Base-by-base conservation (phyloP, 2,888 invertebrate genomes). In the Scaptomyza parva region DNA sequence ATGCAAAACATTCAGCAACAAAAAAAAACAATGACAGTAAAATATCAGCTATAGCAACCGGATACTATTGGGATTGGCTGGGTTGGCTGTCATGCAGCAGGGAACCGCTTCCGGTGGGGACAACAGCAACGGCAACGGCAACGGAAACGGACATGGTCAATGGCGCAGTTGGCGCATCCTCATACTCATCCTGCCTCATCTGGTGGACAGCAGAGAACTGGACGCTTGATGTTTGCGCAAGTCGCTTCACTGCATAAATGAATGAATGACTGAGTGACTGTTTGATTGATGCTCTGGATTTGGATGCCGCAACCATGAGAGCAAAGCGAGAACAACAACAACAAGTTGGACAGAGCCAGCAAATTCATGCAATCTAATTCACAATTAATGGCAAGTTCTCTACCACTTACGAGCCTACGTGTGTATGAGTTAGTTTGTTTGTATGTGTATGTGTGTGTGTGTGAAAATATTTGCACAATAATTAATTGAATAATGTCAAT, bases 401-500 rank as follows among this genome's bases (percentile, higher is more conserved):
- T 82, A 74, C 76, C 78, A 81, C 70, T 87, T 84, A 76, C 76
- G 79, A 67, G 70, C 54, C 63, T 48, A 43, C 51, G 51, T 59
- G 58, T 63, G 54, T 58, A 37, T 55, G 37, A 37, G 17, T 17
- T 3, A 37, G 17, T 37, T 17, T 37, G 7, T 2, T 37, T 70
- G 63, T 70, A 63, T 64, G 71, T 54, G 70, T 54, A 65, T 74
- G 66, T 64, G 71, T 54, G 70, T 54, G 66, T 74, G 47, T 69
- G 66, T 53, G 72, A 79, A 82, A 89, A 89, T 90, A 89, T 90
- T 90, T 90, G 82, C 88, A 90, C 89, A 89, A 89, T 89, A 90
- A 90, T 90, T 90, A 90, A 90, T 90, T 90, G 90, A 89, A 89
- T 90, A 89, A 89, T 89, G 90, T 90, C 90, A 90, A 90, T 89